A percentile compares a stretch with the other conserved stretches of the same genome.
Conservation (phyloP, 2,797 vertebrate species). For the Falco novaeseelandiae region DNA sequence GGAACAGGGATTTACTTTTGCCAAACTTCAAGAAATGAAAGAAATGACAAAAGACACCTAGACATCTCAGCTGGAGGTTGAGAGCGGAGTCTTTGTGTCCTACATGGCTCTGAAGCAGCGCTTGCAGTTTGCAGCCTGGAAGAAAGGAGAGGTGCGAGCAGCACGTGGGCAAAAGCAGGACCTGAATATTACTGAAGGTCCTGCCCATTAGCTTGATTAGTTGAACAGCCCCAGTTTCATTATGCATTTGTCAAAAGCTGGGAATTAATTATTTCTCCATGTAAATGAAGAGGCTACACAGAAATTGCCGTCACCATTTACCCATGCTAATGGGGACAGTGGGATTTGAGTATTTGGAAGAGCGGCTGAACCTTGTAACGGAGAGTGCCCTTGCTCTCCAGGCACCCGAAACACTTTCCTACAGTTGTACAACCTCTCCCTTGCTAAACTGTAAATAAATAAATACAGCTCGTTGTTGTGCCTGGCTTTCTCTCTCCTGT, state of each 20-base stretch:
- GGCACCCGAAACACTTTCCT: not conserved
- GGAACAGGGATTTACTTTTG: not conserved
- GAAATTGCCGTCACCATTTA: not conserved
- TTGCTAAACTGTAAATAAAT: not conserved
- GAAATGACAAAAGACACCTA: not conserved
- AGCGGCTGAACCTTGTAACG: not conserved
- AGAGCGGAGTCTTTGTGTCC: not conserved
- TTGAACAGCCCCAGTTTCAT: not conserved
- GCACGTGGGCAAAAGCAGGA: not conserved
- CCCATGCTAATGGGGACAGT: not conserved
- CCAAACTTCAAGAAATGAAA: not conserved
- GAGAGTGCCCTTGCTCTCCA: not conserved
- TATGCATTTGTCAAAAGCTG: not conserved
- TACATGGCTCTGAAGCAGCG: not conserved
- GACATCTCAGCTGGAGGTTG: not conserved
- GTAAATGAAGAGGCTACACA: not conserved
- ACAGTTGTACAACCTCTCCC: not conserved
- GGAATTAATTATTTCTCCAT: not conserved
- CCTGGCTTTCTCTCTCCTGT: not conserved
- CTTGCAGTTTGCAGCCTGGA: not conserved
- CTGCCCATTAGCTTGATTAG: not conserved
- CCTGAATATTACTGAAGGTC: no score
- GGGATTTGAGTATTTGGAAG: not conserved
- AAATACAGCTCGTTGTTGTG: not conserved
- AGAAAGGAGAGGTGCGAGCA: not conserved